Evolutionary conservation across 2,113 vertebrate genomes (phyloP).

Genomic region (Psittacus erithacus): DNA sequence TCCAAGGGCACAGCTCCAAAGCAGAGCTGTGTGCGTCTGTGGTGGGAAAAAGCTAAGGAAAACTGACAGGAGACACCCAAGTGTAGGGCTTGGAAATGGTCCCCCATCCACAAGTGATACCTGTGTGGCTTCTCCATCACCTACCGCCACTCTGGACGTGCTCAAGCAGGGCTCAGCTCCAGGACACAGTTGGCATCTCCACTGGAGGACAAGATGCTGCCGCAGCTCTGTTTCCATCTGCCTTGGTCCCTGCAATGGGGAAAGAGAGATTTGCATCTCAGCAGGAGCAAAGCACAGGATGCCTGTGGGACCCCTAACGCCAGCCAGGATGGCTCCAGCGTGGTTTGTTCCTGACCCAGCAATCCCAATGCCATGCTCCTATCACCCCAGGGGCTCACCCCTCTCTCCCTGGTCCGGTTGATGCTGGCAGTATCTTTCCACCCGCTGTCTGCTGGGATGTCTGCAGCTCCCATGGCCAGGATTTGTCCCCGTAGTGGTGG

Average conservation of each 20-base stretch:
- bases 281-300: neutral
- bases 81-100: neutral
- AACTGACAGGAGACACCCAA: neutral
- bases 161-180: neutral
- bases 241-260: neutral
- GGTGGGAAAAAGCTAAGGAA: neutral
- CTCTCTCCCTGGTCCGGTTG: neutral
- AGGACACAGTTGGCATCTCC: neutral
- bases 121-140: neutral
- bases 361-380: accelerated
- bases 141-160: neutral
- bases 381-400: neutral
- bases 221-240: neutral
- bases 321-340: accelerated
- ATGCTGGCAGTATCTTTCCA: neutral
- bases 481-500: neutral
- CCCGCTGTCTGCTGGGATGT: neutral
- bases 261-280: neutral
- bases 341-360: neutral
- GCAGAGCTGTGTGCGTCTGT: accelerated
- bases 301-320: neutral
- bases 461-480: neutral
- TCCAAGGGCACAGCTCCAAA: neutral
- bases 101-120: accelerated
- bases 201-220: neutral